These are phyloP conservation scores for Epizoanthus rinbou DNA, from an alignment of 92 coral and sea anemone genomes.

Conservation along the genomic window DNA sequence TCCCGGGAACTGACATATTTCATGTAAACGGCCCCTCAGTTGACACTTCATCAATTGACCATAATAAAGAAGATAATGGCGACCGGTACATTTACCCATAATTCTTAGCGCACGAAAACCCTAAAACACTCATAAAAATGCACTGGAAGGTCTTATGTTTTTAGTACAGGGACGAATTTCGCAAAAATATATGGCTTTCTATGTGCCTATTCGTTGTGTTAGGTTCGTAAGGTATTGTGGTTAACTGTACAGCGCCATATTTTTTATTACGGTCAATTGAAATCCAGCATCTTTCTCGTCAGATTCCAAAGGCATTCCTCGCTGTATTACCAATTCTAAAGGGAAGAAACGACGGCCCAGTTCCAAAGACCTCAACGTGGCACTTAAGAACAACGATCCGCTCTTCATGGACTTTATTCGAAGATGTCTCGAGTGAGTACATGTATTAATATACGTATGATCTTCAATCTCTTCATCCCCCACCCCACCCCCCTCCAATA, in stretches of 20 bases:
- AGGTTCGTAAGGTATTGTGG: no score
- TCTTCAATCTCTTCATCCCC: no score
- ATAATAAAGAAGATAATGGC: no score
- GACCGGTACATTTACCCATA: no score
- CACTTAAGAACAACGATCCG: conserved; percentile 82
- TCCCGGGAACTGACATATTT: neutral
- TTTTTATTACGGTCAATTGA: neutral
- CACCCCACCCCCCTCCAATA: neutral
- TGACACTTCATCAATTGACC: neutral
- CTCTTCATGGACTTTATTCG: conserved; percentile 80
- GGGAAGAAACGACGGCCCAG: conserved; percentile 94
- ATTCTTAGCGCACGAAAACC: no score
- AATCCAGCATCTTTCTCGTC: neutral
- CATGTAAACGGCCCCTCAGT: neutral
- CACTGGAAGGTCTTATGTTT: no score
- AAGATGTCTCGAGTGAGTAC: conserved; percentile 91
- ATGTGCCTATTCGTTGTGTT: no score
- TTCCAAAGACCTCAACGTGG: conserved; percentile 80
- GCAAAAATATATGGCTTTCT: no score
- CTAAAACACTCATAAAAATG: no score
- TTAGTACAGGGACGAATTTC: no score
- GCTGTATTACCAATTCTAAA: conserved; percentile 93
- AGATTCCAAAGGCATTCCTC: conserved; percentile 97
- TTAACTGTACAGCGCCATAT: no score
- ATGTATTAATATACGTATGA: neutral